Conservation (phyloP, 2,888 invertebrate species). For the Boloria euphrosyne region DNA sequence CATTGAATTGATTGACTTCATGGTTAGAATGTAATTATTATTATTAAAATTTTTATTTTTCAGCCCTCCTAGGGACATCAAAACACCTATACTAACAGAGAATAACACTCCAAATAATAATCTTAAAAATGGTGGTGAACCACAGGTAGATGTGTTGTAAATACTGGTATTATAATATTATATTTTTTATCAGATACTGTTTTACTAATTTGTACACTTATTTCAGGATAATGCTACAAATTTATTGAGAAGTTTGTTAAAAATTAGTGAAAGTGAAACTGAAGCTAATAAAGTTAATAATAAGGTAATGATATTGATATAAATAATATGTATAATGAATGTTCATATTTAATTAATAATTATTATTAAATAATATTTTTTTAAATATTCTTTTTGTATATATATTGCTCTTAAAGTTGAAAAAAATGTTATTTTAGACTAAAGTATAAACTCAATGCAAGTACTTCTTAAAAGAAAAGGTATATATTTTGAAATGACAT, state of each 20-base stretch:
- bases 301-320: conserved; percentile 52
- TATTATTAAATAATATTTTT: too few species aligned
- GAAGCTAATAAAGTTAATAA: conserved; percentile 53
- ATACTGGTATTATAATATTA: background rate
- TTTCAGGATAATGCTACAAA: conserved; percentile 66
- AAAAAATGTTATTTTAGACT: too few species aligned
- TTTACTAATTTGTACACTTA: conserved; percentile 19
- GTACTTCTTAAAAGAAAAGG: too few species aligned
- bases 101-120: conserved; percentile 38
- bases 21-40: too few species aligned
- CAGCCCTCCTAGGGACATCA: conserved; percentile 65
- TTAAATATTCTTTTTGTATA: too few species aligned
- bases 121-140: conserved; percentile 39
- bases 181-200: background rate
- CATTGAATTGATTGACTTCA: too few species aligned
- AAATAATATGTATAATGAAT: too few species aligned
- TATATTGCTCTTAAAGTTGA: too few species aligned
- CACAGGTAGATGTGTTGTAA: conserved; percentile 42
- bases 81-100: conserved; percentile 48
- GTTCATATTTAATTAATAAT: too few species aligned
- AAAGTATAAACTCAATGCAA: too few species aligned
- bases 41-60: conserved; percentile 24
- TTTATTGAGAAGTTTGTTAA: conserved; percentile 67
- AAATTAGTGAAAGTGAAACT: conserved; percentile 64
- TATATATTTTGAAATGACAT: too few species aligned